Evolutionary conservation across 2,888 invertebrate species (phyloP), one percentile per base, ranked within the genome.

Genomic region (Watsonalla cultraria): DNA sequence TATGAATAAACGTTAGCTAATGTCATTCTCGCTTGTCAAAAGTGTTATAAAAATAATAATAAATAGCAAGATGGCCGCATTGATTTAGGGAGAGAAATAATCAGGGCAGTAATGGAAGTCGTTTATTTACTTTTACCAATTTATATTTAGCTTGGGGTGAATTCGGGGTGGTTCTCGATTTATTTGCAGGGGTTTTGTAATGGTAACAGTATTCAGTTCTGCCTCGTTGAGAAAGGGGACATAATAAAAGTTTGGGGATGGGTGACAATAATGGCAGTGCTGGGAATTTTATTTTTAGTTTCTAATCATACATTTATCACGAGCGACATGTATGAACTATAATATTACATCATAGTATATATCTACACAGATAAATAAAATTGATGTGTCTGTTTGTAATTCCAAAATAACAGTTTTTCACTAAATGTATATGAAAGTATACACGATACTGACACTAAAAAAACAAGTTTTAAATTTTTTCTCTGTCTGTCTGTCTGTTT

Each of bases 121-220:
- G 82, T 86, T 82, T 90, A 90, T 90, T 90, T 90, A 90, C 90
- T 89, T 89, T 89, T 83, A 74, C 74, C 81, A 75, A 86, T 86
- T 89, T 85, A 84, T 87, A 81, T 80, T 80, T 77, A 72, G 65
- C 72, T 73, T 67, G 70, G 86, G 80, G 78, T 76, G 66, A 64
- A 65, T 62, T 65, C 65, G 61, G 65, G 68, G 65, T 57, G 65
- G 72, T 63, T 72, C 57, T 53, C 66, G 79, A 83, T 82, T 77
- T 80, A 79, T 80, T 74, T 72, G 62, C 71, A 68, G 69, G 82
- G 84, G 80, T 80, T 73, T 79, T 78, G 79, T 83, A 79, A 82
- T 81, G 76, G 76, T 78, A 74, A 76, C 74, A 72, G 70, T 66
- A 72, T 85, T 88, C 84, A 70, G 89, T 82, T 84, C 85, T 82